These are phyloP conservation scores for Galaxea fascicularis DNA, from an alignment of 92 coral and sea anemone species.

Conservation along the genomic window DNA sequence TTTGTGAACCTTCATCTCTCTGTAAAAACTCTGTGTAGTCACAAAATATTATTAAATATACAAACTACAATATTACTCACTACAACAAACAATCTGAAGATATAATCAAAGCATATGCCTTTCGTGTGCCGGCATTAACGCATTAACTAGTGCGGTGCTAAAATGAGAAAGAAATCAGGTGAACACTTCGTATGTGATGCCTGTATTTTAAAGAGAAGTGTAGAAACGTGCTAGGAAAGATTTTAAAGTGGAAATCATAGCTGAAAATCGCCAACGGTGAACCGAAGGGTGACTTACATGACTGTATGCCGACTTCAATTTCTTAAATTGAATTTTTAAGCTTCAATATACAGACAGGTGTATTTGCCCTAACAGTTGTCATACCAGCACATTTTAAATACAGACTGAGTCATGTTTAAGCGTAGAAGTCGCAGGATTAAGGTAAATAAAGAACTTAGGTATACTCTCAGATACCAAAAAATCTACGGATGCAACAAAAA, in stretches of 20 bases:
- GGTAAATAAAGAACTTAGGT: no score
- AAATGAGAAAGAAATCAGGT: background rate
- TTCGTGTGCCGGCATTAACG: no score
- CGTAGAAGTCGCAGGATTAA: no score
- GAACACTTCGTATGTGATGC: no score
- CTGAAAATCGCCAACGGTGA: background rate
- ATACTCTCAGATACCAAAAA: no score
- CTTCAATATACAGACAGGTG: background rate
- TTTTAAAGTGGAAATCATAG: background rate
- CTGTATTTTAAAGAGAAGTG: background rate
- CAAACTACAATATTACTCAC: no score
- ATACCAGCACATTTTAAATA: background rate
- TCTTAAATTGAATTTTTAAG: no score
- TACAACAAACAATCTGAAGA: no score
- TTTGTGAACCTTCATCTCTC: background rate
- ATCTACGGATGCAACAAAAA: no score
- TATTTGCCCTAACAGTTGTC: background rate
- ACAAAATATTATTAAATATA: background rate
- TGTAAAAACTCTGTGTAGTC: background rate
- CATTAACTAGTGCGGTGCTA: background rate
- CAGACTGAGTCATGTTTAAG: no score
- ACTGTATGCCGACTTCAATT: no score
- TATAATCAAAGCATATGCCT: no score
- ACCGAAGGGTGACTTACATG: background rate
- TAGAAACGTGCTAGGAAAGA: background rate